phyloP scores from a whole-genome alignment of 2,797 vertebrate genomes.

The Semotilus atromaculatus region DNA sequence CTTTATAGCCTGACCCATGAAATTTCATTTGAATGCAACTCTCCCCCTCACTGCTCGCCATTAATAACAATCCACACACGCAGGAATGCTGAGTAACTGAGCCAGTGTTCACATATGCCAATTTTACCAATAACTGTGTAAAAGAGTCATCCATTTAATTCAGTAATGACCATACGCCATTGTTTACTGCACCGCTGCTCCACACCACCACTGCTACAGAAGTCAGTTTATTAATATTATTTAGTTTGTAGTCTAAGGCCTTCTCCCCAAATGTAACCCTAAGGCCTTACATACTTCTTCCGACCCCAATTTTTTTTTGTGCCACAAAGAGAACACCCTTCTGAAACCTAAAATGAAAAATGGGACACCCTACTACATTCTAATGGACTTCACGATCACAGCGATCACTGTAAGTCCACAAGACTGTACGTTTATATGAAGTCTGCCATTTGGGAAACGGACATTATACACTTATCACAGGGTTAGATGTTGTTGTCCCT shows the following conservation, averaged over 20 bases:
- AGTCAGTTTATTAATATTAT: neutral
- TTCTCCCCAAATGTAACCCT: neutral
- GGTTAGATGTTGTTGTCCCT: no score
- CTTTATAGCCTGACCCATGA: constrained; percentile 37
- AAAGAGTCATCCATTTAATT: neutral
- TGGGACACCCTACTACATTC: neutral
- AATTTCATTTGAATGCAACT: constrained; percentile 36
- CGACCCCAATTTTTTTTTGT: no score
- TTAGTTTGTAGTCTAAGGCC: neutral
- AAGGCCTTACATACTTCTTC: no score
- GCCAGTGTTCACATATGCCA: neutral
- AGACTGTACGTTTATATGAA: neutral
- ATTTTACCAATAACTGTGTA: neutral
- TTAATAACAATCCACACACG: constrained; percentile 20
- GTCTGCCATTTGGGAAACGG: no score
- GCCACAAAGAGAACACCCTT: neutral
- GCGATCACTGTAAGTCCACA: neutral
- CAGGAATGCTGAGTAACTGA: constrained; percentile 21
- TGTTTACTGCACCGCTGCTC: neutral
- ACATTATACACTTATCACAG: no score
- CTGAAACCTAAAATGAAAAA: neutral
- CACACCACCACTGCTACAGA: neutral
- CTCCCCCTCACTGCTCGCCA: constrained; percentile 9
- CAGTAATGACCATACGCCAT: neutral
- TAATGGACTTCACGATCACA: neutral